Conservation (phyloP, 1,140 invertebrate genomes). For the Campodea augens region DNA sequence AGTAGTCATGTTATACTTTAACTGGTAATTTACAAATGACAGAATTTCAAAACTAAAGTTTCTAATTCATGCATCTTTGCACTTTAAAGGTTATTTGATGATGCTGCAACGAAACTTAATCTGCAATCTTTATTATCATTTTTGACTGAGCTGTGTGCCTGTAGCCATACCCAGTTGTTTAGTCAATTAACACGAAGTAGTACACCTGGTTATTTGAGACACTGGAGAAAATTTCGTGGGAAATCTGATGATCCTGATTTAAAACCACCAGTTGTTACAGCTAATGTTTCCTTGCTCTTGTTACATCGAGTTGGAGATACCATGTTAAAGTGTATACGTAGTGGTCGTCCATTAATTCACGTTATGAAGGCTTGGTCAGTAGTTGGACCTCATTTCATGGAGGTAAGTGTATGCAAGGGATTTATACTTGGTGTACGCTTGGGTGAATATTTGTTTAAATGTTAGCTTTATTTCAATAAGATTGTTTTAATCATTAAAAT, state of each 20-base stretch:
- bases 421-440: no score
- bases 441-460: no score
- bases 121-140: slow-evolving; percentile 62
- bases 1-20: no score
- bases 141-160: slow-evolving; percentile 53
- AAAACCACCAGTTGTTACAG: slow-evolving; percentile 10
- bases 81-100: slow-evolving; percentile 45
- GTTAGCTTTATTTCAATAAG: no score
- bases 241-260: slow-evolving; percentile 8
- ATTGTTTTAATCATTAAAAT: no score
- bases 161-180: slow-evolving; percentile 57
- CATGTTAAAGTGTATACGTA: slow-evolving; percentile 64
- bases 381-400: slow-evolving; percentile 76
- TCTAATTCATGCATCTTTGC: no score
- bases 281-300: slow-evolving; percentile 30
- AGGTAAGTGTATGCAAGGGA: slow-evolving; percentile 30
- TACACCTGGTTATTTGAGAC: background rate
- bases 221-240: slow-evolving; percentile 10
- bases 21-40: no score
- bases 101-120: slow-evolving; percentile 70
- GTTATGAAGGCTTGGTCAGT: slow-evolving; percentile 79
- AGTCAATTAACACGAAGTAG: slow-evolving; percentile 13
- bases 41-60: no score
- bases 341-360: slow-evolving; percentile 69
- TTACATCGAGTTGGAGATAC: slow-evolving; percentile 68